Percentiles rank a stretch among this genome's conserved stretches.
phyloP scores from a whole-genome alignment of 2,888 invertebrate species.

The Trissolcus japonicus region DNA sequence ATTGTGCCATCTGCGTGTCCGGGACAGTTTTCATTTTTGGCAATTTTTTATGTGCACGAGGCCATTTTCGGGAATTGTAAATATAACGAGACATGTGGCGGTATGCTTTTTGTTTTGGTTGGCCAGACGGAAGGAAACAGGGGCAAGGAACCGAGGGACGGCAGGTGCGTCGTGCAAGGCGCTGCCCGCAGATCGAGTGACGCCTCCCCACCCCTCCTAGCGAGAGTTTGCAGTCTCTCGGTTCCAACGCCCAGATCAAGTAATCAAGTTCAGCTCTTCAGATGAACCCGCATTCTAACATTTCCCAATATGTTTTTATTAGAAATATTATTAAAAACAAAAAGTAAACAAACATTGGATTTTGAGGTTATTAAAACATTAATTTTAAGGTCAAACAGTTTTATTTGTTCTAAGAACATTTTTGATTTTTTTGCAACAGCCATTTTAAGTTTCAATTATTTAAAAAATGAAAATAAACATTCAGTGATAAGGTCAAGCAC shows the following conservation, averaged over 20 bases:
- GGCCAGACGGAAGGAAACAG: slow-evolving; percentile 38
- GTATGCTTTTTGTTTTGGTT: slow-evolving; percentile 42
- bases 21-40: neutral
- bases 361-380: too few species aligned
- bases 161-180: slow-evolving; percentile 50
- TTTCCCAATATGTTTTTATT: too few species aligned
- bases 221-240: slow-evolving; percentile 35
- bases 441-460: too few species aligned
- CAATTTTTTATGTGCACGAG: neutral
- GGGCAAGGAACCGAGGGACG: slow-evolving; percentile 50
- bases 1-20: neutral
- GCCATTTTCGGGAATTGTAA: slow-evolving; percentile 17
- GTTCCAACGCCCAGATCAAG: slow-evolving; percentile 32
- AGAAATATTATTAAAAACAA: too few species aligned
- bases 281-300: neutral
- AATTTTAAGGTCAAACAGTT: too few species aligned
- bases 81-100: slow-evolving; percentile 39
- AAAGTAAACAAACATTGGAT: too few species aligned
- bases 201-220: slow-evolving; percentile 36
- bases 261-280: slow-evolving; percentile 4
- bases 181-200: slow-evolving; percentile 44
- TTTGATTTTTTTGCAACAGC: too few species aligned
- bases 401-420: too few species aligned
- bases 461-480: too few species aligned
- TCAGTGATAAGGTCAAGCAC: too few species aligned